Evolutionary conservation across 2,888 invertebrate species (phyloP), one percentile per base, ranked within the genome.

Genomic region (Helicoverpa assulta): DNA sequence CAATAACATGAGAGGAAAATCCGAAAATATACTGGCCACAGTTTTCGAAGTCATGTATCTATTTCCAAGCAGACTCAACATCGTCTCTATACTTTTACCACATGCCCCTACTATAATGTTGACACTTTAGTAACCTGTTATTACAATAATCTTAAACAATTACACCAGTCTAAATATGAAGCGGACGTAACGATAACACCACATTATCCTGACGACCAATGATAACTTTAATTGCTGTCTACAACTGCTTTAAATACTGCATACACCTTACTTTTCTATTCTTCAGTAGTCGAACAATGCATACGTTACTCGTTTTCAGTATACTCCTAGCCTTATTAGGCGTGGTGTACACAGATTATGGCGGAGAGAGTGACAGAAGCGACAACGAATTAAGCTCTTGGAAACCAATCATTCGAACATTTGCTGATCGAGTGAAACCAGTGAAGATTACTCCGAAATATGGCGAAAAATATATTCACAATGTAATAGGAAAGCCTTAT

Each of bases 401-500:
- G 91, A 76, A 70, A 2, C 90, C 90, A 14, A 73, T 87, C 4
- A 43, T 76, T 14, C 83, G 79, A 7, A 72, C 85, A 3, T 85
- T 81, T 37, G 89, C 77, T 61, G 87, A 90, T 61, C 86, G 88
- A 26, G 3, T 84, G 6, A 91, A 89, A 59, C 88, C 88, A 0
- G 5, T 88, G 0, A 90, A 87, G 72, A 29, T 59, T 5, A 88
- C 87, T 1, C 73, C 85, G 4, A 90, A 89, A 61, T 61, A 79
- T 19, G 88, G 90, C 16, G 88, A 87, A 14, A 92, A 91, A 71
- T 83, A 87, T 40, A 71, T 84, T 52, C 80, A 85, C 57, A 75
- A 73, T 33, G 77, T 70, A 18, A 55, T 67, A 52, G 79, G 80
- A 2, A 85, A 81, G 10, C 89, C 90, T 0, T 88, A 85, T 19